A percentile compares a stretch with the other conserved stretches of the same genome.
These are phyloP conservation scores for Patella depressa DNA, from an alignment of 2,888 invertebrate genomes.

Conservation along the genomic window DNA sequence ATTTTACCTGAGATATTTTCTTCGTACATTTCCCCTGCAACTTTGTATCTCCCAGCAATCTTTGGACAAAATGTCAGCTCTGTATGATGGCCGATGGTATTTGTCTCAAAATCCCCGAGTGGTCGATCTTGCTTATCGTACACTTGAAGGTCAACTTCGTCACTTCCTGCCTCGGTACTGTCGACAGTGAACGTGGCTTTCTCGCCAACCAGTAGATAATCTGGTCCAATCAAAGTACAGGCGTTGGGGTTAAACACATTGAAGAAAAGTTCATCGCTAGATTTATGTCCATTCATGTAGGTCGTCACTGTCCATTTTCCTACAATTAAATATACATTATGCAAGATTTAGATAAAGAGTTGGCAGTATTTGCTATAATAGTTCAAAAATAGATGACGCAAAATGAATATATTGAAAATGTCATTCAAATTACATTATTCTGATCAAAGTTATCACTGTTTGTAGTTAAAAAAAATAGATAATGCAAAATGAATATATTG, in stretches of 20 bases:
- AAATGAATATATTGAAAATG: too few relatives aligned
- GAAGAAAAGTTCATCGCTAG: constrained; percentile 80
- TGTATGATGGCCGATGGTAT: neutral
- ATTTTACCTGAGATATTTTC: neutral
- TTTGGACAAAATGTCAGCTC: neutral
- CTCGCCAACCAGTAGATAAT: constrained; percentile 72
- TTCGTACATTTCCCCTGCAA: neutral
- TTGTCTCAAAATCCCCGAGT: neutral
- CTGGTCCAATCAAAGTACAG: constrained; percentile 71
- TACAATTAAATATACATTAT: constrained; percentile 19
- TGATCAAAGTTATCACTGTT: too few relatives aligned
- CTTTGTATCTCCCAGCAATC: neutral
- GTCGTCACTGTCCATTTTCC: constrained; percentile 59
- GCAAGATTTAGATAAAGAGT: neutral
- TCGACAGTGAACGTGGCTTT: constrained; percentile 71
- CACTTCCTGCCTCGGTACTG: neutral
- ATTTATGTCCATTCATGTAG: constrained; percentile 79
- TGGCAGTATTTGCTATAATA: neutral
- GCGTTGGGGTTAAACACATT: constrained; percentile 76
- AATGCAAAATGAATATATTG: too few relatives aligned
- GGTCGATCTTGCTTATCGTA: neutral
- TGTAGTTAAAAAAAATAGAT: too few relatives aligned
- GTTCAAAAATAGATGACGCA: too few relatives aligned
- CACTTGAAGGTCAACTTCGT: neutral
- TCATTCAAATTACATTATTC: too few relatives aligned